Evolutionary conservation across 2,113 vertebrate genomes (phyloP).

Genomic region (Catharus fuscescens): DNA sequence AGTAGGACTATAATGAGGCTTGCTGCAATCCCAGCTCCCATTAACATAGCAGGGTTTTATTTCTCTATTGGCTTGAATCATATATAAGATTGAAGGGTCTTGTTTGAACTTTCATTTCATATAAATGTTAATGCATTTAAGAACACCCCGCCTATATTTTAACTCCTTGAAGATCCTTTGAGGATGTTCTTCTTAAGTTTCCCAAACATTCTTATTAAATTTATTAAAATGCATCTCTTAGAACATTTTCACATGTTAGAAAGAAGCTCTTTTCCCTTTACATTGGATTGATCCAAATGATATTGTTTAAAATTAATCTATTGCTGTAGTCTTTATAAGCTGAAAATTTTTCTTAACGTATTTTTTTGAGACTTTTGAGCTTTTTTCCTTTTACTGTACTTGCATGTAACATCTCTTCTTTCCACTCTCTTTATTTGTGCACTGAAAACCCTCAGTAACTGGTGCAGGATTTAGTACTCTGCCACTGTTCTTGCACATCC

Average conservation of each 20-base stretch:
- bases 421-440: neutral
- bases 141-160: neutral
- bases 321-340: neutral
- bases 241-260: neutral
- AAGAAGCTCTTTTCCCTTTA: neutral
- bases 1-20: neutral
- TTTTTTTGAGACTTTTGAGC: neutral
- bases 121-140: neutral
- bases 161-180: neutral
- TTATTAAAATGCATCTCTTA: neutral
- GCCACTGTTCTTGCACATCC: neutral
- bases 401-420: neutral
- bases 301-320: neutral
- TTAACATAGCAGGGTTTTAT: neutral
- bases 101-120: conserved; percentile 6
- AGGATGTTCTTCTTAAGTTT: neutral
- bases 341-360: neutral
- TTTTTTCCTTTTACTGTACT: neutral
- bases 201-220: neutral
- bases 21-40: neutral
- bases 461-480: neutral
- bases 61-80: neutral
- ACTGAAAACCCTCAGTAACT: neutral
- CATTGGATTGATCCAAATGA: neutral
- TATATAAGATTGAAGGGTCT: neutral